Evolutionary conservation across 2,113 vertebrate genomes (phyloP).

Genomic region (Bos javanicus): DNA sequence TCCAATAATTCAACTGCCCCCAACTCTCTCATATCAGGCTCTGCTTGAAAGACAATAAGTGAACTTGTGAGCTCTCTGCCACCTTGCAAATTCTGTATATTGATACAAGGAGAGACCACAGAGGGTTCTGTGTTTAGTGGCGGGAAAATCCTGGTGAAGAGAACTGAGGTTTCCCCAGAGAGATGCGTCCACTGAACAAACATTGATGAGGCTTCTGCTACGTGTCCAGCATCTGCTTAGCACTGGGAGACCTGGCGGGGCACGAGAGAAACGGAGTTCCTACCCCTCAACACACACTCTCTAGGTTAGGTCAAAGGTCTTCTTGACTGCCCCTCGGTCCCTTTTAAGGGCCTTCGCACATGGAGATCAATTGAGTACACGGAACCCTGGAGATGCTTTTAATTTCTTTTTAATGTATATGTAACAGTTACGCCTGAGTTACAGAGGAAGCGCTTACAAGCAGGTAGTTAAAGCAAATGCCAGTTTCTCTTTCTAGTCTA

Average conservation of each 20-base stretch:
- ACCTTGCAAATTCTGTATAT: too few species aligned
- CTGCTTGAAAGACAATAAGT: not conserved
- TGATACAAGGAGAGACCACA: not conserved
- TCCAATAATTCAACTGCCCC: not conserved
- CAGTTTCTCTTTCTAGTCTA: slow-evolving; percentile 95
- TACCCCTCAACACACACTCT: not conserved
- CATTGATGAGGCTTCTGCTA: not conserved
- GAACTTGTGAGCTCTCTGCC: not conserved
- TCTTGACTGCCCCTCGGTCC: not conserved
- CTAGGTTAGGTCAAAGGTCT: not conserved
- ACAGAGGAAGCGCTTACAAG: slow-evolving; percentile 99
- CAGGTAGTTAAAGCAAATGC: slow-evolving; percentile 99
- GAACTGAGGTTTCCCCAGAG: not conserved
- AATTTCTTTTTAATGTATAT: slow-evolving; percentile 95
- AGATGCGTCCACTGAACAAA: not conserved
- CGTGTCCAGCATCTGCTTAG: not conserved
- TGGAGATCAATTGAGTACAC: not conserved
- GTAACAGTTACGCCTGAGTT: slow-evolving; percentile 99
- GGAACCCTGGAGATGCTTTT: slow-evolving; percentile 40
- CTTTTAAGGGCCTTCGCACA: not conserved
- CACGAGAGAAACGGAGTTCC: not conserved
- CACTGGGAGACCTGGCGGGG: not conserved
- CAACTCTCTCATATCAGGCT: not conserved
- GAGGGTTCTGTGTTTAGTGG: not conserved
- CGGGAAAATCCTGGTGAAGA: not conserved